Percentiles rank a stretch among this genome's conserved stretches.
Evolutionary conservation across 2,888 invertebrate species (phyloP).

Genomic region (Agrypnus murinus): DNA sequence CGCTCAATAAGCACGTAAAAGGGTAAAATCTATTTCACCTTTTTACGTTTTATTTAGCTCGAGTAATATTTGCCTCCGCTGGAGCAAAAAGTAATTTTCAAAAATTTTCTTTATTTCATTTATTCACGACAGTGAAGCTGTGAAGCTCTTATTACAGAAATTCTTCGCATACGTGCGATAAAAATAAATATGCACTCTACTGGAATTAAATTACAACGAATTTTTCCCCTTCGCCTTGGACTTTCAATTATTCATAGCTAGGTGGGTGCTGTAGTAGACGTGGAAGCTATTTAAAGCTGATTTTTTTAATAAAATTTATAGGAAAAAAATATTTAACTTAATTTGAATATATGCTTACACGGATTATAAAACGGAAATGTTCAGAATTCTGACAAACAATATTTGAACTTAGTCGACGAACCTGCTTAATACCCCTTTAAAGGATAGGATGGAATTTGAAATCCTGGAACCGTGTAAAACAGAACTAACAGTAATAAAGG

Average conservation of each 20-base stretch:
- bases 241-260: background rate
- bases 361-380: background rate
- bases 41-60: slow-evolving; percentile 13
- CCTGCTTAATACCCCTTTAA: slow-evolving; percentile 2
- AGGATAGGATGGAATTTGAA: slow-evolving; percentile 20
- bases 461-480: slow-evolving; percentile 33
- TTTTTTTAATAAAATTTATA: too few relatives aligned
- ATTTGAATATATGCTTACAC: too few relatives aligned
- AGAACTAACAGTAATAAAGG: slow-evolving; percentile 39
- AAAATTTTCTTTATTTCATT: slow-evolving; percentile 5
- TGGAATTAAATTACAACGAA: slow-evolving; percentile 2
- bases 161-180: background rate
- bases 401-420: background rate
- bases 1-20: slow-evolving; percentile 11
- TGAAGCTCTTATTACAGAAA: background rate
- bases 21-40: slow-evolving; percentile 29
- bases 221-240: background rate
- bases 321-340: too few relatives aligned
- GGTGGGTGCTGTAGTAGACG: too few relatives aligned
- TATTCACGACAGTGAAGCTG: background rate
- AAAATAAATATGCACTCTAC: slow-evolving; percentile 9
- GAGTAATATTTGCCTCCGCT: background rate
- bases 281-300: too few relatives aligned
- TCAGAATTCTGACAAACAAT: background rate
- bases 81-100: slow-evolving; percentile 7